Evolutionary conservation across 2,797 vertebrate genomes (phyloP), one percentile per base, ranked within the genome.

Genomic region (Staurois parvus): DNA sequence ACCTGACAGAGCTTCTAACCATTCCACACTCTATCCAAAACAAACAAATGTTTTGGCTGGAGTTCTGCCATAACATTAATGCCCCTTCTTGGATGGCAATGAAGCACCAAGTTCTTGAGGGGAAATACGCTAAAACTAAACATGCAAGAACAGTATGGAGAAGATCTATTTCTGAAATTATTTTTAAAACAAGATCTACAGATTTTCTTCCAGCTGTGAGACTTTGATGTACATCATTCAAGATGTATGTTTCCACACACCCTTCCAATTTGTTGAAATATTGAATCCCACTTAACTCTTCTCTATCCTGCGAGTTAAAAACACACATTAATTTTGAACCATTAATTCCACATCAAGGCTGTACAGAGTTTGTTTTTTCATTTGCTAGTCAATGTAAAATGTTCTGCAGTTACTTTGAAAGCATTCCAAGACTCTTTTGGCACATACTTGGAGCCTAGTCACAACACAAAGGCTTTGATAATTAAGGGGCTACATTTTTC

Each of bases 401-500:
- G 28, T 70, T 81, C 72, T 68, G 64, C 64, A 30, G 45, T 42
- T 48, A 64, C 81, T 85, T 81, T 85, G 84, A 85, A 81, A 76
- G 72, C 75, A 72, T 85, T 85, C 84, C 84, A 85, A 85, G 78
- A 56, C 72, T 80, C 32, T 85, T 85, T 34, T 85, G 77, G 79
- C 78, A 76, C 48, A 62, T 69, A 85, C 72, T 85, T 42, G 72
- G 15, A 85, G 79, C 64, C 26, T 29, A 70, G 75, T 85, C 72
- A 62, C 52, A 76, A 81, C 78, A 85, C 78, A 85, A 85, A 85
- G 48, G 34, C 84, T 85, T 81, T 85, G 84, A 81, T 76, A 81
- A 81, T 85, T 81, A 85, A 72, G 76, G 84, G 69, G 24, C 84
- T 85, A 70, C 52, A 24, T 75, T 85, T 29, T 85, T 81, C 72